Evolutionary conservation across 1,140 invertebrate species (phyloP).

Genomic region (Heliconius hermathena): DNA sequence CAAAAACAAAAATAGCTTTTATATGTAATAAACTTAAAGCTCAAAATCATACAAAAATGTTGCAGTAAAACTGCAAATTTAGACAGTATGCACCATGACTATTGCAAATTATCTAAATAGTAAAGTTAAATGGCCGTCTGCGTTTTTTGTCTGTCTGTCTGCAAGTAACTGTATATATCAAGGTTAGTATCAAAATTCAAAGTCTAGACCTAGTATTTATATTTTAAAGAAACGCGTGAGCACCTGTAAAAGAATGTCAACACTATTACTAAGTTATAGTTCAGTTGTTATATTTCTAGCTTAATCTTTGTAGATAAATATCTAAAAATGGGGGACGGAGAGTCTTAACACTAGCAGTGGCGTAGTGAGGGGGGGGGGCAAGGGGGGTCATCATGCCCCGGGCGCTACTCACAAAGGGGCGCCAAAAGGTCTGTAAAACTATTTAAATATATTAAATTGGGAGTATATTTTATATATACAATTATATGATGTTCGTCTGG

Average conservation of each 20-base stretch:
- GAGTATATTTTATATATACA: too few relatives aligned
- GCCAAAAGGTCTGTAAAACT: too few relatives aligned
- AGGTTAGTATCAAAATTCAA: slow-evolving; percentile 25
- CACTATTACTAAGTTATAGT: too few relatives aligned
- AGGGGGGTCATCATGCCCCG: too few relatives aligned
- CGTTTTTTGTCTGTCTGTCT: slow-evolving; percentile 43
- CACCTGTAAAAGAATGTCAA: neutral
- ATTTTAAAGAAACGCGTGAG: neutral
- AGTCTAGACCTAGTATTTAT: slow-evolving; percentile 20
- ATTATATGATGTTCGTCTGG: too few relatives aligned
- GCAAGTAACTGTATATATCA: slow-evolving; percentile 33
- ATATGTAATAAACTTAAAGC: neutral
- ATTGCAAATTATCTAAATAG: slow-evolving; percentile 38
- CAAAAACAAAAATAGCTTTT: neutral
- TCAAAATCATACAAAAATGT: neutral
- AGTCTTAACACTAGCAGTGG: too few relatives aligned
- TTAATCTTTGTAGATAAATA: too few relatives aligned
- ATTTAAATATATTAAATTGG: too few relatives aligned
- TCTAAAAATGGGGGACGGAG: too few relatives aligned
- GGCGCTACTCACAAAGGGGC: too few relatives aligned
- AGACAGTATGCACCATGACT: slow-evolving; percentile 42
- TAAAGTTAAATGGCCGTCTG: slow-evolving; percentile 41
- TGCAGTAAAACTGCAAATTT: slow-evolving; percentile 17
- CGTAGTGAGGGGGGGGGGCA: too few relatives aligned
- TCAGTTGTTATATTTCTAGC: too few relatives aligned